Evolutionary conservation across 2,797 vertebrate species (phyloP).

Genomic region (Enoplosus armatus): DNA sequence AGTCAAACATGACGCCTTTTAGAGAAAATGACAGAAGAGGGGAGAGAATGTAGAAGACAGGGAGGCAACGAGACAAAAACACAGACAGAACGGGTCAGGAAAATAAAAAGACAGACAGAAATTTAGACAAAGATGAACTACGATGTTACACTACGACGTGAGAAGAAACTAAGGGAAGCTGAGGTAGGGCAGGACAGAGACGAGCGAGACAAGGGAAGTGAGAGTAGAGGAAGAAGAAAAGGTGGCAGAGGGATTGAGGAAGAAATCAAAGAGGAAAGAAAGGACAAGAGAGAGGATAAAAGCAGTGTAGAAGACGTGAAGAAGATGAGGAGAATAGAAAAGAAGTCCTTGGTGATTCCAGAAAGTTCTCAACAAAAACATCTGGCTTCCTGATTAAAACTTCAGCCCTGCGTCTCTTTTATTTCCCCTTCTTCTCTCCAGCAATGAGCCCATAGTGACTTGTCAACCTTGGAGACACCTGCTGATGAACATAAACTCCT

Average conservation of each 20-base stretch:
- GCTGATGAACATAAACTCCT: constrained; percentile 55
- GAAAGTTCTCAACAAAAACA: constrained; percentile 50
- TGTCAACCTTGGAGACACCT: constrained; percentile 64
- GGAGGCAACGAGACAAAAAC: constrained; percentile 21
- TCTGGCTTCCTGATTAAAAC: constrained; percentile 63
- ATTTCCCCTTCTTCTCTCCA: constrained; percentile 39
- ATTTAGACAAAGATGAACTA: constrained; percentile 24
- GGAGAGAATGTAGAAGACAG: constrained; percentile 21
- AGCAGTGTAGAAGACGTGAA: constrained; percentile 2
- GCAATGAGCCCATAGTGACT: constrained; percentile 53
- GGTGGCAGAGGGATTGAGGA: constrained; percentile 18
- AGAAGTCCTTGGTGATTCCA: constrained; percentile 40
- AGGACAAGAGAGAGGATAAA: not conserved
- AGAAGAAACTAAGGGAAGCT: not conserved
- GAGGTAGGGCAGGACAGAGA: constrained; percentile 15
- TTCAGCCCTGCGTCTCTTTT: constrained; percentile 23
- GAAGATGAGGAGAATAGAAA: constrained; percentile 26
- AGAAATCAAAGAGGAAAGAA: constrained; percentile 21
- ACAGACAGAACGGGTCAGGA: not conserved
- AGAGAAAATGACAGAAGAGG: constrained; percentile 44
- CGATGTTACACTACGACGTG: not conserved
- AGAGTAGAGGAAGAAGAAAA: constrained; percentile 14
- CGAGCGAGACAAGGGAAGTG: not conserved
- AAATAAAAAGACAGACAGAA: constrained; percentile 19
- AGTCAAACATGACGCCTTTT: constrained; percentile 63